Evolutionary conservation across 1,140 invertebrate genomes (phyloP).

Genomic region (Anastatus disparis): DNA sequence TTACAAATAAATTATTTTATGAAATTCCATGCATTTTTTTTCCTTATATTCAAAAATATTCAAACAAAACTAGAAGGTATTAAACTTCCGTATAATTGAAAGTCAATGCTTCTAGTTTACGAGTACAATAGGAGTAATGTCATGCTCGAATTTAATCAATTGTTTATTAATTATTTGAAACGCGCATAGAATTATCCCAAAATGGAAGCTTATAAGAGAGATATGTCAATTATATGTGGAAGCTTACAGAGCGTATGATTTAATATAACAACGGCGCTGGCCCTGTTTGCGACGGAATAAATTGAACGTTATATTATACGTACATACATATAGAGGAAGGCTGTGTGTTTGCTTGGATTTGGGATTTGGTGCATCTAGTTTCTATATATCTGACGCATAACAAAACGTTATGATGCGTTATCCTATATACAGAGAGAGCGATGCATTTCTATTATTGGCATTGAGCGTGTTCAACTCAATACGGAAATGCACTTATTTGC

Average conservation of each 20-base stretch:
- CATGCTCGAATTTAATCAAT: constrained; percentile 27
- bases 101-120: no score
- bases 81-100: no score
- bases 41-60: no score
- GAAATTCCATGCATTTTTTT: no score
- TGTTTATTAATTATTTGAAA: constrained; percentile 61
- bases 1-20: no score
- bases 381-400: constrained; percentile 60
- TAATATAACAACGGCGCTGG: no score
- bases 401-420: constrained; percentile 58
- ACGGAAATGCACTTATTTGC: constrained; percentile 34
- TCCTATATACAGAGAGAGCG: constrained; percentile 46
- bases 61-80: no score
- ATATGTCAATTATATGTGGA: constrained; percentile 58
- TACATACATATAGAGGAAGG: constrained; percentile 13
- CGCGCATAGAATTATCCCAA: constrained; percentile 58
- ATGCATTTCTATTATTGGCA: constrained; percentile 50
- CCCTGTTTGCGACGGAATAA: constrained; percentile 57
- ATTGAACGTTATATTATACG: constrained; percentile 57
- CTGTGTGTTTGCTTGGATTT: no score
- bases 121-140: no score
- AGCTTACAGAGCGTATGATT: no score
- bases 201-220: constrained; percentile 53
- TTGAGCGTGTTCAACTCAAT: constrained; percentile 29
- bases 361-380: no score